A percentile compares a stretch with the other conserved stretches of the same genome.
phyloP scores from a whole-genome alignment of 2,888 invertebrate genomes.

The Crossocerus cetratus region DNA sequence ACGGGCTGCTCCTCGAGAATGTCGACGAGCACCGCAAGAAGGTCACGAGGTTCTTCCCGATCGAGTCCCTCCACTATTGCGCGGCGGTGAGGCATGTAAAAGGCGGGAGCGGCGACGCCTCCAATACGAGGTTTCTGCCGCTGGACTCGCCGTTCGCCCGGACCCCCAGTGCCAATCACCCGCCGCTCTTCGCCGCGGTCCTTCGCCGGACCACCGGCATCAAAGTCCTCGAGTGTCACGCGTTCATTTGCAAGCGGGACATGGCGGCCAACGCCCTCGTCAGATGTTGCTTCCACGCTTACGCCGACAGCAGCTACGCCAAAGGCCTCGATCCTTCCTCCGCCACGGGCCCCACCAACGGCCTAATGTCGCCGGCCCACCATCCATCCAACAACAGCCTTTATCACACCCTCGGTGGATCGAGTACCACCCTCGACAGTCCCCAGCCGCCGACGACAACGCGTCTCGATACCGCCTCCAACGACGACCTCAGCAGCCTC shows the following conservation, averaged over 20 bases:
- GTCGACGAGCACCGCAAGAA: constrained; percentile 96
- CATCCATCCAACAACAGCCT: constrained; percentile 64
- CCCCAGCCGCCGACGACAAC: constrained; percentile 76
- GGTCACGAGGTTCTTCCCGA: constrained; percentile 96
- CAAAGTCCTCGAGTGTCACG: constrained; percentile 98
- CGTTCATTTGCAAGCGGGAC: constrained; percentile 97
- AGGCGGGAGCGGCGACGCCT: constrained; percentile 77
- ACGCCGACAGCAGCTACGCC: constrained; percentile 96
- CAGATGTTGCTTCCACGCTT: constrained; percentile 97
- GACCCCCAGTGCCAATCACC: constrained; percentile 94
- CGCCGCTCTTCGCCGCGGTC: constrained; percentile 97
- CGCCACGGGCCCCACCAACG: constrained; percentile 57
- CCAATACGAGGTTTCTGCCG: constrained; percentile 93
- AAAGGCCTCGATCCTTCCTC: constrained; percentile 78
- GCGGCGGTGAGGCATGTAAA: constrained; percentile 94
- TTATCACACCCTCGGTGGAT: constrained; percentile 75
- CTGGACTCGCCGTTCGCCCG: constrained; percentile 97
- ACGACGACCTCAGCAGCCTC: constrained; percentile 89
- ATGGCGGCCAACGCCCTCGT: constrained; percentile 98
- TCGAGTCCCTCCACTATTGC: constrained; percentile 96
- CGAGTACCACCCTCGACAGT: constrained; percentile 74
- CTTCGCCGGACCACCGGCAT: constrained; percentile 96
- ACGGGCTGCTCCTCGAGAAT: constrained; percentile 96
- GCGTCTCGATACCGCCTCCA: constrained; percentile 75
- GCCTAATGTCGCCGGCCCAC: constrained; percentile 65